Evolutionary conservation across 1,140 invertebrate genomes (phyloP), one percentile per base, ranked within the genome.

Genomic region (Drosophila kanapiae): DNA sequence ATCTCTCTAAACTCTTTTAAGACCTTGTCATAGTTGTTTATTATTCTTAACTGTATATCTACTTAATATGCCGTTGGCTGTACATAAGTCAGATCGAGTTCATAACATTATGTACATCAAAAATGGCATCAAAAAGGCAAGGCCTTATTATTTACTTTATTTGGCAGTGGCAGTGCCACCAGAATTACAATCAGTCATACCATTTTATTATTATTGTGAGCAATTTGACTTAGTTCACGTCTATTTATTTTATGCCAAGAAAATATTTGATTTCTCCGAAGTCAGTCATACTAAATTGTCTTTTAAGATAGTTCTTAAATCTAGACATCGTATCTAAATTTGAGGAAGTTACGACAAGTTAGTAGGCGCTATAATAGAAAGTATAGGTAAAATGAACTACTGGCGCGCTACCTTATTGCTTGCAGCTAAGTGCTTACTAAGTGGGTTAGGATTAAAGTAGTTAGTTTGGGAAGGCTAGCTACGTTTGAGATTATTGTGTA

Each of bases 21-120:
- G 38, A 40, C 38, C 7, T 40, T 40, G 38, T 14, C 40, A 42
- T 42, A 42, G 6, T 42, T 42, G 14, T n/a, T n/a, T n/a, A 42
- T 42, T 42, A 42, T 42, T 42, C 40, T 42, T 42, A 8, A 42
- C 40, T n/a, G 40, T 42, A 42, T 42, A 42, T 42, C 14, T n/a
- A 42, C 40, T 42, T 42, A 42, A 42, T 42, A 42, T 42, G n/a
- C 40, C n/a, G 7, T n/a, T 42, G 13, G 14, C 40, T 42, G 40
- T 42, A 42, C 40, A n/a, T 42, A 42, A n/a, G 40, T 38, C 37
- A 42, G 40, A 14, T 14, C 14, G 40, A 6, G 40, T 42, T n/a
- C 40, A 42, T 10, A 42, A 4, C 40, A 42, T 42, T 42, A 42
- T 42, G 35, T 37, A 37, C 35, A 42, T 42, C 40, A 42, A n/a